Conservation (phyloP, 2,888 invertebrate species). For the Conomelus anceps region DNA sequence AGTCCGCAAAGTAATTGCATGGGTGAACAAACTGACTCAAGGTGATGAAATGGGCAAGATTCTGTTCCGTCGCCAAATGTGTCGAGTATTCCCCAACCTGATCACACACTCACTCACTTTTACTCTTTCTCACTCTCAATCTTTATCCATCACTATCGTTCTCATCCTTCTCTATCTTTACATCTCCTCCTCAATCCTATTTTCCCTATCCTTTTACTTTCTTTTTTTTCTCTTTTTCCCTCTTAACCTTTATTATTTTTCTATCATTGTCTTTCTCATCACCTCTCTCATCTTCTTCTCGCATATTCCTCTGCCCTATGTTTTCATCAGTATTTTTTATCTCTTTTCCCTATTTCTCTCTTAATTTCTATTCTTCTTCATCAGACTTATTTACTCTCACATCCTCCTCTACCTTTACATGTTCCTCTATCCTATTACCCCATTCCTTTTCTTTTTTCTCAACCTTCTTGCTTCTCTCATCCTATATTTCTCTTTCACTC, state of each 20-base stretch:
- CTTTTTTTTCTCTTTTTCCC: no score
- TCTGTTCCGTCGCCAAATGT: background rate
- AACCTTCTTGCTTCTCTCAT: no score
- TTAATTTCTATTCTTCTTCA: background rate
- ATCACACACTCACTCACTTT: no score
- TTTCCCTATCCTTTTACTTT: background rate
- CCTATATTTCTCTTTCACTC: no score
- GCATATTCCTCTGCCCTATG: no score
- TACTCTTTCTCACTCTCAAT: background rate
- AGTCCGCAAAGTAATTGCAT: background rate
- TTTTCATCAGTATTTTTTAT: background rate
- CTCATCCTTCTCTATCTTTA: background rate
- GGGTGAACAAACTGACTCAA: background rate
- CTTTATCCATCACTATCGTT: background rate
- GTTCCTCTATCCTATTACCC: no score
- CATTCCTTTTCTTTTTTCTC: background rate
- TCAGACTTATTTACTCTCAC: no score
- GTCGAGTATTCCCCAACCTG: background rate
- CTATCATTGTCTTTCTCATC: no score
- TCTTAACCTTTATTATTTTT: no score
- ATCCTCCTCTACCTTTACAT: no score
- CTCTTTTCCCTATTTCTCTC: background rate
- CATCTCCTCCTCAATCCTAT: no score
- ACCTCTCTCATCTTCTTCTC: no score
- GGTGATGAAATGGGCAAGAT: background rate